Evolutionary conservation across 2,113 vertebrate genomes (phyloP), one percentile per base, ranked within the genome.

Genomic region (Sylvilagus bachmani): DNA sequence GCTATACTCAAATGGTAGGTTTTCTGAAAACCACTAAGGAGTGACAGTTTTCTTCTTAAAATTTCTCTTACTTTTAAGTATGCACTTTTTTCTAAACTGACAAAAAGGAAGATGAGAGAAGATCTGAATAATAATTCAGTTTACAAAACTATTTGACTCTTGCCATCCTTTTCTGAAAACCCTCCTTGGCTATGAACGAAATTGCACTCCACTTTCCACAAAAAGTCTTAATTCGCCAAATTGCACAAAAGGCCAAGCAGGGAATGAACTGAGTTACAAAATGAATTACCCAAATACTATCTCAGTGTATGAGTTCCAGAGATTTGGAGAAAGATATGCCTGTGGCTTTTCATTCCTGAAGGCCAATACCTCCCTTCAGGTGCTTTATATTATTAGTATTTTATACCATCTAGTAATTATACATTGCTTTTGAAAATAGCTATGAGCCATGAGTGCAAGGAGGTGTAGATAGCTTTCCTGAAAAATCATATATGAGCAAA

Each of bases 341-440:
- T 86, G n/a, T 53, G 70, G 71, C 75, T 94, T 87, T 91, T 91
- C 38, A 95, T 84, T 91, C 79, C 84, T 38, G 67, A 94, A 97
- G 71, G 58, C 66, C 44, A 84, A 19, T 74, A 89, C 74, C 6
- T 79, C 24, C 58, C 21, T 14, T 22, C 31, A 66, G 38, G n/a
- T 79, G 22, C 24, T 81, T 14, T 85, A 74, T 79, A 58, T 82
- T 79, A 58, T 82, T 91, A 55, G 58, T 67, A 82, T 93, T 89
- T 94, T 75, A 93, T 66, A 82, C 38, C 29, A 61, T 71, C 13
- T 87, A 90, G 69, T 91, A 95, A 96, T 89, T 94, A 94, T 49
- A 85, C 53, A 75, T 83, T 92, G 53, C 74, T 89, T 96, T 94
- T 95, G n/a, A 96, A 95, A 89, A 86, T 58, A 82, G 69, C 22